phyloP scores from a whole-genome alignment of 2,113 vertebrate genomes.

The Pseudolaguvia tuberculata region DNA sequence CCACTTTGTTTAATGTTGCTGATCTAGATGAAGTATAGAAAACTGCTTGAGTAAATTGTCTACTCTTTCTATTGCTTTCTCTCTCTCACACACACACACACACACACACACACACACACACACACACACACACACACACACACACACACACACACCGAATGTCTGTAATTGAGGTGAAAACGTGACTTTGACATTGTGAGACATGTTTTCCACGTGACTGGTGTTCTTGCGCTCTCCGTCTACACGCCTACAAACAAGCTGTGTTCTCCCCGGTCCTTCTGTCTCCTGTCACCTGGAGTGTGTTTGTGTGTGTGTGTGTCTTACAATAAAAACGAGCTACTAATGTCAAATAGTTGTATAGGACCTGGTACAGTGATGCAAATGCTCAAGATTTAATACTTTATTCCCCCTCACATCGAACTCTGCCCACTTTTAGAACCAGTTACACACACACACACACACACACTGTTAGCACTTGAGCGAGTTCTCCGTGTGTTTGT shows the following conservation, averaged over 20 bases:
- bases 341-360: neutral
- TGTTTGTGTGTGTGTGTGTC: too few relatives aligned
- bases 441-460: too few relatives aligned
- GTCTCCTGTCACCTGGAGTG: constrained; percentile 13
- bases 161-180: neutral
- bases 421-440: neutral
- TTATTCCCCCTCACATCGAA: too few relatives aligned
- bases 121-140: constrained; percentile 18
- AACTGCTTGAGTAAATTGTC: neutral
- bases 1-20: neutral
- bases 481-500: neutral
- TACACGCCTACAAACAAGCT: constrained; percentile 32
- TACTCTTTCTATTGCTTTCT: neutral
- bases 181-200: neutral
- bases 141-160: neutral
- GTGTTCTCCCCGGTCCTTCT: constrained; percentile 20
- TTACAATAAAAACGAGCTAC: too few relatives aligned
- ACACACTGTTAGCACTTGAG: neutral
- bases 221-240: constrained; percentile 4
- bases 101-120: neutral
- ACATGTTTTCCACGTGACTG: constrained; percentile 8
- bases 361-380: neutral
- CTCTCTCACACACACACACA: neutral
- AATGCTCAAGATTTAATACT: neutral
- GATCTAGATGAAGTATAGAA: neutral